These are phyloP conservation scores for Microcebus tavaratra DNA, from an alignment of 2,113 vertebrate genomes.

Conservation along the genomic window DNA sequence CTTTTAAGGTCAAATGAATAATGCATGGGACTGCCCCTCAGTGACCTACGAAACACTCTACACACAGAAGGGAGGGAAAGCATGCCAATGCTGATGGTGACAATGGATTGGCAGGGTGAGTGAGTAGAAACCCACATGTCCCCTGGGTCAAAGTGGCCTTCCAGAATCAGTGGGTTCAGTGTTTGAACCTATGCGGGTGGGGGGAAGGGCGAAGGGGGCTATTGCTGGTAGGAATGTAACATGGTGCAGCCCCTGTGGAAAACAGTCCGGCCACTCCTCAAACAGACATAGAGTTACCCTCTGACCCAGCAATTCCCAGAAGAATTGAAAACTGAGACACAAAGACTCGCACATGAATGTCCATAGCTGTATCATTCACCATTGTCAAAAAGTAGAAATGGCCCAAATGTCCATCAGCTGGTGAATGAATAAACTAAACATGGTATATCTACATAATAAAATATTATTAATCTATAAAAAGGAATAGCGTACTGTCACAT, in stretches of 20 bases:
- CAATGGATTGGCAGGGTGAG: rapidly evolving
- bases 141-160: background rate
- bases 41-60: too few relatives aligned
- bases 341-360: rapidly evolving
- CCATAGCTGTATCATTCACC: rapidly evolving
- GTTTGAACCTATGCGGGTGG: rapidly evolving
- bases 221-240: rapidly evolving
- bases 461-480: background rate
- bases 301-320: rapidly evolving
- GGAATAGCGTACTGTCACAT: rapidly evolving
- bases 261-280: background rate
- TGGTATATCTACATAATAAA: rapidly evolving
- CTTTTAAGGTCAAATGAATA: background rate
- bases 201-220: rapidly evolving
- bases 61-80: rapidly evolving
- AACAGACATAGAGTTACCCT: rapidly evolving
- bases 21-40: rapidly evolving
- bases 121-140: background rate
- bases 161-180: rapidly evolving
- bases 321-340: background rate
- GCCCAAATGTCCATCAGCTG: rapidly evolving
- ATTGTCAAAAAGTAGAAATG: rapidly evolving
- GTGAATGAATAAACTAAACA: rapidly evolving
- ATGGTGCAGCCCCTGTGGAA: rapidly evolving
- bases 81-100: rapidly evolving